These are phyloP conservation scores for Drosophila infuscata DNA, from an alignment of 2,888 invertebrate genomes.

Conservation along the genomic window DNA sequence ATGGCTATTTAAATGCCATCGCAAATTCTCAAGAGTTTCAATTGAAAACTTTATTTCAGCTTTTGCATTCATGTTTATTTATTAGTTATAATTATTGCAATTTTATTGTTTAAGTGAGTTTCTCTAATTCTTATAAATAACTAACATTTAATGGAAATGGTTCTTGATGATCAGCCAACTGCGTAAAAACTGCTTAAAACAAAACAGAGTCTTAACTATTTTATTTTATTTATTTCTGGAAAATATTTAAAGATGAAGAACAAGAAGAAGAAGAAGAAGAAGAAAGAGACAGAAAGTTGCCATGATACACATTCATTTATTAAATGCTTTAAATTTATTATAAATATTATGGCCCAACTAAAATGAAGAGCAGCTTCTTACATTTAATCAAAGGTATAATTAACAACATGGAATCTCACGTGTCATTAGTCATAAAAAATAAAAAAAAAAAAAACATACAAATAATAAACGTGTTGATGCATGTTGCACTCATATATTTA, in stretches of 20 bases:
- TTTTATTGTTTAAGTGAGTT: conserved; percentile 25
- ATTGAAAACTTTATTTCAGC: conserved; percentile 24
- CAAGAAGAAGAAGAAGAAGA: not conserved
- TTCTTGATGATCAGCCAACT: not conserved
- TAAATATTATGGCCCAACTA: not conserved
- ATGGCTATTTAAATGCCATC: conserved; percentile 69
- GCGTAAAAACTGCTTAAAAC: not conserved
- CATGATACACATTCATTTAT: not conserved
- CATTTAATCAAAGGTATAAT: not conserved
- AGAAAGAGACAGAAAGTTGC: not conserved
- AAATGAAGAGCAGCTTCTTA: not conserved
- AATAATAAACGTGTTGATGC: not conserved
- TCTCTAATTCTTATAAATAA: not conserved
- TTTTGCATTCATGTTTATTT: conserved; percentile 44
- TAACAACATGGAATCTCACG: not conserved
- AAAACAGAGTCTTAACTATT: not conserved
- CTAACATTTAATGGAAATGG: not conserved
- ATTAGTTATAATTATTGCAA: conserved; percentile 32
- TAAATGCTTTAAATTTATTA: not conserved
- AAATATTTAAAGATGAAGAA: not conserved
- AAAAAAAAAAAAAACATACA: too few relatives aligned
- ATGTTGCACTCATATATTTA: not conserved
- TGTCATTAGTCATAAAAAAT: not conserved
- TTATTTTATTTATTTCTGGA: not conserved
- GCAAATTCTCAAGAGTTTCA: conserved; percentile 28